A percentile compares a stretch with the other conserved stretches of the same genome.
Conservation (phyloP, 1,140 invertebrate species). For the Tachypleus tridentatus region DNA sequence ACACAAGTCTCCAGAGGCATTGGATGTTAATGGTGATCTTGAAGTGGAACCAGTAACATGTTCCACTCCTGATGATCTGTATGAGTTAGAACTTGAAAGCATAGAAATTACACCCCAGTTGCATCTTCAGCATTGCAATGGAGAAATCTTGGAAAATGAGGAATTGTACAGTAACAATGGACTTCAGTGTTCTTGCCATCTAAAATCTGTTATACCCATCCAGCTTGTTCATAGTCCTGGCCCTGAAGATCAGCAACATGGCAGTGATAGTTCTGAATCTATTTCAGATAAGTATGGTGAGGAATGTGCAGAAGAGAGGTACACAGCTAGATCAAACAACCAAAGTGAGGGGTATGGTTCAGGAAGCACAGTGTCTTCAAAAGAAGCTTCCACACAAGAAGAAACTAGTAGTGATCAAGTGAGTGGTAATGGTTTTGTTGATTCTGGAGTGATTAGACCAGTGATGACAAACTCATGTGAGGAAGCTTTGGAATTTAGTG, state of each 20-base stretch:
- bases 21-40: slow-evolving; percentile 3
- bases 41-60: slow-evolving; percentile 14
- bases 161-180: slow-evolving; percentile 14
- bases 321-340: neutral
- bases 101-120: slow-evolving; percentile 6
- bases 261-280: slow-evolving; percentile 22
- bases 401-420: neutral
- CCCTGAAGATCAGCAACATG: slow-evolving; percentile 9
- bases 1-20: slow-evolving; percentile 6
- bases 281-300: slow-evolving; percentile 15
- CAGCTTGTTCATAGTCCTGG: slow-evolving; percentile 18
- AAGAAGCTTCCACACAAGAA: slow-evolving; percentile 8
- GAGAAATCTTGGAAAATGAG: slow-evolving; percentile 24
- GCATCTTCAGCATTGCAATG: slow-evolving; percentile 13
- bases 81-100: slow-evolving; percentile 20
- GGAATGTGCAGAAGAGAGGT: slow-evolving; percentile 11
- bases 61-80: slow-evolving; percentile 24
- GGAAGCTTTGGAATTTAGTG: slow-evolving; percentile 37
- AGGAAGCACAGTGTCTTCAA: slow-evolving; percentile 5
- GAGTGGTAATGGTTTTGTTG: neutral
- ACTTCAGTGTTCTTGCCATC: slow-evolving; percentile 11
- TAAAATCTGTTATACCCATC: slow-evolving; percentile 22
- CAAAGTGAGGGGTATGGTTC: neutral
- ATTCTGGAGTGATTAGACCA: slow-evolving; percentile 7
- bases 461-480: slow-evolving; percentile 40